Percentiles rank a stretch among this genome's conserved stretches.
Conservation (phyloP, 2,888 invertebrate species). For the Eupithecia inturbata region DNA sequence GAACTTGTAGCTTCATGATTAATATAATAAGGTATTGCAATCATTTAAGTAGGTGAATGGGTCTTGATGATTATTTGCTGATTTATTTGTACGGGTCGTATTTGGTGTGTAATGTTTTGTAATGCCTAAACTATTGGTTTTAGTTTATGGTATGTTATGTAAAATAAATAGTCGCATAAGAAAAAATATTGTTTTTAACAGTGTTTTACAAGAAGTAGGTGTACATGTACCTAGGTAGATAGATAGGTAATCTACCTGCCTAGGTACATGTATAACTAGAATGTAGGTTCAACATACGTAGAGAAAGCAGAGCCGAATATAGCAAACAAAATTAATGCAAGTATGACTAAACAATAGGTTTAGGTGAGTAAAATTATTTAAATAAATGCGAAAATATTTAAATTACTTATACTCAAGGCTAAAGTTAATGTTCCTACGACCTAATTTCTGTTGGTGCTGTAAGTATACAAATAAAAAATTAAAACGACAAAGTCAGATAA, state of each 20-base stretch:
- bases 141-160: conserved; percentile 13
- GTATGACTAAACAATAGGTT: background rate
- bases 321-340: background rate
- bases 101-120: conserved; percentile 31
- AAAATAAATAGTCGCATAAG: conserved; percentile 11
- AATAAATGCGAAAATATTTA: conserved; percentile 7
- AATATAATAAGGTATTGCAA: conserved; percentile 41
- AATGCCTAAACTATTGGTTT: conserved; percentile 21
- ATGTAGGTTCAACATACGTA: background rate
- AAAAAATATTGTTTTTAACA: background rate
- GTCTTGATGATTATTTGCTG: conserved; percentile 31
- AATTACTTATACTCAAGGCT: conserved; percentile 1
- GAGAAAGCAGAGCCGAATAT: conserved; percentile 2
- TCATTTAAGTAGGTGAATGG: conserved; percentile 43
- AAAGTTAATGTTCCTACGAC: background rate
- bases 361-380: background rate
- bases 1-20: conserved; percentile 45
- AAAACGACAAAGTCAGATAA: conserved; percentile 22
- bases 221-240: too few relatives aligned
- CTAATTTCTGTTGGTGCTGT: background rate
- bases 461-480: conserved; percentile 14
- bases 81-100: conserved; percentile 35
- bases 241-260: too few relatives aligned
- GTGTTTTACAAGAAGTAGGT: background rate
- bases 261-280: background rate